Conservation (phyloP, 2,113 vertebrate genomes). For the Cervus canadensis region DNA sequence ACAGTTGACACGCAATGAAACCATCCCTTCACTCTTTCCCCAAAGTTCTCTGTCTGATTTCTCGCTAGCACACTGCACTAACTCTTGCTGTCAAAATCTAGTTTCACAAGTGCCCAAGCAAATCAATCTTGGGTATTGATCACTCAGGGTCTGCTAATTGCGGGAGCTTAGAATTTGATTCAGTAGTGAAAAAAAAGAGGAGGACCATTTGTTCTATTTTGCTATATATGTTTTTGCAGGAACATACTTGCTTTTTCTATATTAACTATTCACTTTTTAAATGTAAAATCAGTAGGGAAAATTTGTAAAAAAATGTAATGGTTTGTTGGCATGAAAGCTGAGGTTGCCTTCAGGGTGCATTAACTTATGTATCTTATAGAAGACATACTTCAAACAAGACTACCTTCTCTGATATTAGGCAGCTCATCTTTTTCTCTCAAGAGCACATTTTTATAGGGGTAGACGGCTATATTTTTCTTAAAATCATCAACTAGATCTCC, state of each 20-base stretch:
- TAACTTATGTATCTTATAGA: conserved; percentile 71
- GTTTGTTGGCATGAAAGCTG: conserved; percentile 70
- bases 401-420: conserved; percentile 54
- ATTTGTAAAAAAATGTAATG: conserved; percentile 62
- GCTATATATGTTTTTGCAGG: conserved; percentile 55
- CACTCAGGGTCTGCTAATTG: conserved; percentile 43
- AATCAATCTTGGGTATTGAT: conserved; percentile 52
- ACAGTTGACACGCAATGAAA: not conserved
- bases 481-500: conserved; percentile 38
- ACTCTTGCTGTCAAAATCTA: conserved; percentile 42
- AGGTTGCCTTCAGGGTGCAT: conserved; percentile 67
- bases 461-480: conserved; percentile 60
- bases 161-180: conserved; percentile 29
- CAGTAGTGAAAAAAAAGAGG: not conserved
- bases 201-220: not conserved
- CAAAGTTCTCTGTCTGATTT: conserved; percentile 32
- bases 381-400: conserved; percentile 68
- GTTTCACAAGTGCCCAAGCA: conserved; percentile 38
- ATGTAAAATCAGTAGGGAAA: conserved; percentile 57
- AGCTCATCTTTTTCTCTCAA: conserved; percentile 57
- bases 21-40: not conserved
- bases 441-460: conserved; percentile 62
- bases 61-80: conserved; percentile 16
- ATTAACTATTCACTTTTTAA: conserved; percentile 70
- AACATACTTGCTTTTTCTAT: conserved; percentile 54